Conservation (phyloP, 2,888 invertebrate genomes). For the Sepioteuthis lessoniana region DNA sequence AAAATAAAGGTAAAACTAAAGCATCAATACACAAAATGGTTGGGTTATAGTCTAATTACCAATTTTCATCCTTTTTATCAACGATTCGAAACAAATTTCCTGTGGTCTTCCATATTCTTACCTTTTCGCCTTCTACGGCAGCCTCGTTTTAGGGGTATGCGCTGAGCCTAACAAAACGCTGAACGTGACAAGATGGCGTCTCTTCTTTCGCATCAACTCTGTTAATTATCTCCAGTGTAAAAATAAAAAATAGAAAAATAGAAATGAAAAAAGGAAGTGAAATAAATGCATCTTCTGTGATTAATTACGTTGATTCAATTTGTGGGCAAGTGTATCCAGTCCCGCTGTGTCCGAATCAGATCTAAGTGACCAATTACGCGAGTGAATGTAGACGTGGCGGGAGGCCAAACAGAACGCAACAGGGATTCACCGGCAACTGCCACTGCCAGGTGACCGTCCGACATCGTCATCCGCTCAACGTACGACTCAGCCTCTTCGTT, state of each 20-base stretch:
- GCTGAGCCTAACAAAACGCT: background rate
- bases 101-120: background rate
- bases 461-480: background rate
- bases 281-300: background rate
- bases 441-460: slow-evolving; percentile 9
- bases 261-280: background rate
- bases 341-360: slow-evolving; percentile 23
- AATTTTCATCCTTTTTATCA: background rate
- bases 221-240: slow-evolving; percentile 8
- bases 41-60: background rate
- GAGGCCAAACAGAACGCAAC: slow-evolving; percentile 33
- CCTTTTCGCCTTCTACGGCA: background rate
- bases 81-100: background rate
- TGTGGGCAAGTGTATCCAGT: slow-evolving; percentile 13
- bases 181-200: slow-evolving; percentile 33
- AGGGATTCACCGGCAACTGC: background rate
- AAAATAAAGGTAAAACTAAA: background rate
- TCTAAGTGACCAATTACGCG: slow-evolving; percentile 33
- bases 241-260: background rate
- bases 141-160: background rate
- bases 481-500: background rate
- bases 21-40: background rate
- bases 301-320: slow-evolving; percentile 33
- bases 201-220: background rate
- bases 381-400: background rate